Evolutionary conservation across 2,888 invertebrate genomes (phyloP).

Genomic region (Trissolcus brochymenae): DNA sequence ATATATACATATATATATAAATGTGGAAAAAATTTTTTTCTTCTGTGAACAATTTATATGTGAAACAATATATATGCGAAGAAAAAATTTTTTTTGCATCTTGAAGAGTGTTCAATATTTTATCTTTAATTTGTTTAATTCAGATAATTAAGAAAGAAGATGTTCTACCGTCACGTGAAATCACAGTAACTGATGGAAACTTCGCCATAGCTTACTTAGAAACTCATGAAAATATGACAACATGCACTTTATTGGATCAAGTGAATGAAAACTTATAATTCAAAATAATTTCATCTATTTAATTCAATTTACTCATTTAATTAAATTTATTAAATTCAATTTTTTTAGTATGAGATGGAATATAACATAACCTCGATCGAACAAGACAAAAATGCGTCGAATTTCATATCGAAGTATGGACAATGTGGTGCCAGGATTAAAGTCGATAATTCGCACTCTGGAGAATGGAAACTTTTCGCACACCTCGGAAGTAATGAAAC

Average conservation of each 20-base stretch:
- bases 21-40: too few relatives aligned
- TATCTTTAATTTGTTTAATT: not conserved
- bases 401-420: conserved; percentile 39
- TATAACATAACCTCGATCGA: conserved; percentile 23
- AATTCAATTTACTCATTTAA: not conserved
- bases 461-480: conserved; percentile 54
- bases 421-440: conserved; percentile 60
- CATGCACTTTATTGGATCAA: conserved; percentile 32
- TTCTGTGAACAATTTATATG: too few relatives aligned
- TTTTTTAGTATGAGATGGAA: conserved; percentile 18
- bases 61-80: too few relatives aligned
- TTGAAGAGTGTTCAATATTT: not conserved
- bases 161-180: conserved; percentile 15
- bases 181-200: conserved; percentile 41
- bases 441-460: conserved; percentile 21
- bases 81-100: not conserved
- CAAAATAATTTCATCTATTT: not conserved
- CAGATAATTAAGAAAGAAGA: conserved; percentile 17
- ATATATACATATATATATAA: too few relatives aligned
- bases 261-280: conserved; percentile 9
- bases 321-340: not conserved
- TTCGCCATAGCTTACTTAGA: conserved; percentile 33
- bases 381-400: not conserved
- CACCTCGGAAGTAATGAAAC: conserved; percentile 32
- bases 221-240: conserved; percentile 30